Evolutionary conservation across 2,888 invertebrate species (phyloP).

Genomic region (Tolmerus cingulatus): DNA sequence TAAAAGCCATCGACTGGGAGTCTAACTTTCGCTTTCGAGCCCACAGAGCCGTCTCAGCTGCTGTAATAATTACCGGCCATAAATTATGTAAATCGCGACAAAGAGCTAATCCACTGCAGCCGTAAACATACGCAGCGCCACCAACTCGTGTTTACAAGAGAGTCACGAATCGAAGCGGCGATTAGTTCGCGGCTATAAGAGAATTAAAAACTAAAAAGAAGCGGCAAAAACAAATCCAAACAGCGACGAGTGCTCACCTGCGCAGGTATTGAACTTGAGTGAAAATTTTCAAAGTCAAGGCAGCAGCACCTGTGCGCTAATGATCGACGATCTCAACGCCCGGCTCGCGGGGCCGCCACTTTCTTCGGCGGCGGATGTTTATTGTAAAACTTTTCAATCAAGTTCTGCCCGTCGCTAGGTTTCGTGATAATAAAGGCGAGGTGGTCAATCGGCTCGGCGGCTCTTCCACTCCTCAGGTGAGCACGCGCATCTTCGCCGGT

Average conservation of each 20-base stretch:
- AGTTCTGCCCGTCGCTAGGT: constrained; percentile 11
- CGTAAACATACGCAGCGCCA: constrained; percentile 4
- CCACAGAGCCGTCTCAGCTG: neutral
- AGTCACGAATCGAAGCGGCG: constrained; percentile 1
- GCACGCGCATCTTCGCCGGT: constrained; percentile 13
- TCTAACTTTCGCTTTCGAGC: constrained; percentile 32
- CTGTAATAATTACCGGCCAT: constrained; percentile 34
- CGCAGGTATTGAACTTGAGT: constrained; percentile 34
- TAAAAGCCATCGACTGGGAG: neutral
- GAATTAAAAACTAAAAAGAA: neutral
- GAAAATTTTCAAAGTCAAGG: constrained; percentile 40
- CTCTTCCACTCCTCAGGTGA: neutral
- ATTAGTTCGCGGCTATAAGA: neutral
- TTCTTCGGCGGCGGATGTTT: constrained; percentile 19
- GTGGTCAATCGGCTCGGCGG: neutral
- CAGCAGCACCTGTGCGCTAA: constrained; percentile 21
- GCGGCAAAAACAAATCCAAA: neutral
- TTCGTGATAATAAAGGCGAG: neutral
- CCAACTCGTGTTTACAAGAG: neutral
- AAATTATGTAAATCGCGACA: constrained; percentile 39
- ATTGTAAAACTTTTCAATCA: constrained; percentile 33
- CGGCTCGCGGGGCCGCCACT: neutral
- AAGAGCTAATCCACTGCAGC: constrained; percentile 7
- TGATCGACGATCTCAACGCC: neutral
- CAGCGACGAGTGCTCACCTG: neutral